Evolutionary conservation across 1,140 invertebrate genomes (phyloP), one percentile per base, ranked within the genome.

Genomic region (Heliconius himera): DNA sequence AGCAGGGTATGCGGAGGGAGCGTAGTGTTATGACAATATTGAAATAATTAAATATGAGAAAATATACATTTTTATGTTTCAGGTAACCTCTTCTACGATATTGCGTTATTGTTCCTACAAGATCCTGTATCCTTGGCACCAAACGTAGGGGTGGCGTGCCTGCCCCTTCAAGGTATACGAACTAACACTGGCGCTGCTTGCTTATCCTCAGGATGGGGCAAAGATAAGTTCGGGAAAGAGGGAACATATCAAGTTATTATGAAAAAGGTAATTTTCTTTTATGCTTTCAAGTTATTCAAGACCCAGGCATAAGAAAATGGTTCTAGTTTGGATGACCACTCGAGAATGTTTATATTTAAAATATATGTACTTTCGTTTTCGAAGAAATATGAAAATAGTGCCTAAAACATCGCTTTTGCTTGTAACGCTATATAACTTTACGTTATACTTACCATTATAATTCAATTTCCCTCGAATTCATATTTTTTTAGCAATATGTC

Each of bases 121-220:
- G 29, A 38, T 2, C 87, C 89, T 0, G 72, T 90, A 80, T 83
- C 88, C 3, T 6, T 84, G 22, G 84, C 85, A 1, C 96, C 97
- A 13, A 97, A 98, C 84, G 96, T 98, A 6, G 96, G 97, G 77
- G 92, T 96, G 0, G 94, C 97, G 11, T 98, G 97, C 87, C 89
- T 98, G 8, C 96, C 97, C 0, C 84, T 93, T 1, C 87, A 46
- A 70, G 46, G n/a, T 18, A 11, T 29, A 2, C n/a, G 38, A 38
- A 66, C 46, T 13, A 8, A 26, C 6, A 56, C 41, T n/a, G 87
- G 87, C 85, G 38, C 85, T 84, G 6, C 84, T 1, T 97, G 97
- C 86, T 95, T 95, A 74, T 96, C 96, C 1, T 96, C 95, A 51
- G 97, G 97, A 13, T 97, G 97, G 97, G 97, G 97, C 16, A 96